Percentiles rank a stretch among this genome's conserved stretches.
Evolutionary conservation across 2,888 invertebrate genomes (phyloP).

Genomic region (Pharmacophagus antenor): DNA sequence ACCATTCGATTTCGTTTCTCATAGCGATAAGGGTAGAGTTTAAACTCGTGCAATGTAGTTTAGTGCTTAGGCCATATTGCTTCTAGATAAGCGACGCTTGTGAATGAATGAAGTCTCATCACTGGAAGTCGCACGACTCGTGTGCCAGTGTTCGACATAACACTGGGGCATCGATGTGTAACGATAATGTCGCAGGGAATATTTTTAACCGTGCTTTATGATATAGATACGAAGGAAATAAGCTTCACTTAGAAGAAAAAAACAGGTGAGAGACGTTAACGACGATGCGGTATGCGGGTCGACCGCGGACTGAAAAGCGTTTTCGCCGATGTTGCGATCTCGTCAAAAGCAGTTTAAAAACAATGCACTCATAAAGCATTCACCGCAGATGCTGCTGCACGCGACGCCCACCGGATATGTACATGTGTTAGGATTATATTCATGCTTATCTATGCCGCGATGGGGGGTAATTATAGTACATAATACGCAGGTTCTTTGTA

Average conservation of each 20-base stretch:
- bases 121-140: conserved; percentile 65
- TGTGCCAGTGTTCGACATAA: conserved; percentile 50
- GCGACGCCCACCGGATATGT: conserved; percentile 43
- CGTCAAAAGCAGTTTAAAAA: conserved; percentile 58
- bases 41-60: conserved; percentile 49
- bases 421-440: conserved; percentile 26
- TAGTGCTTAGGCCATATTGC: conserved; percentile 57
- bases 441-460: conserved; percentile 23
- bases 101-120: conserved; percentile 79
- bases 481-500: conserved; percentile 15
- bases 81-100: conserved; percentile 56
- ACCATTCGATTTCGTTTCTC: conserved; percentile 49
- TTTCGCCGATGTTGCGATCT: conserved; percentile 49
- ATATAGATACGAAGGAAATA: conserved; percentile 37
- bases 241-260: conserved; percentile 40
- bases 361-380: conserved; percentile 75
- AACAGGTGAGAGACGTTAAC: conserved; percentile 51
- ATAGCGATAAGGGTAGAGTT: conserved; percentile 55
- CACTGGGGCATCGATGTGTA: conserved; percentile 46
- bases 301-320: conserved; percentile 68
- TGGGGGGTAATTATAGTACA: conserved; percentile 23
- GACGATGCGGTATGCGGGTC: conserved; percentile 67
- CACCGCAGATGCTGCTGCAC: conserved; percentile 62
- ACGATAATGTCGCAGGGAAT: conserved; percentile 34
- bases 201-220: conserved; percentile 29